Evolutionary conservation across 2,888 invertebrate genomes (phyloP), one percentile per base, ranked within the genome.

Genomic region (Melanostoma mellinum): DNA sequence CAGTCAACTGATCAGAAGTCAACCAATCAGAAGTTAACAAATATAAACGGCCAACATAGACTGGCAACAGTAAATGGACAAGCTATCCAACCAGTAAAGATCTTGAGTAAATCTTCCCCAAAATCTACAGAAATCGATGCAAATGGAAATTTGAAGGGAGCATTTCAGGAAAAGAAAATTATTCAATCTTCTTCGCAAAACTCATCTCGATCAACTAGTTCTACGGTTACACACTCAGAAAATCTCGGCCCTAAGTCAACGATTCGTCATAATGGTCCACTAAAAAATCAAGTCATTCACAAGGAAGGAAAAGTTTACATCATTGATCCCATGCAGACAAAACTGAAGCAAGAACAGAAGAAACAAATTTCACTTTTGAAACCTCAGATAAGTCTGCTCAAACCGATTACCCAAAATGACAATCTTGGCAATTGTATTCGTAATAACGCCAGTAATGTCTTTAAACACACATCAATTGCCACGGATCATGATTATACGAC

Each of bases 251-350:
- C 38, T 0, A 55, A 53, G n/a, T 6, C 75, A 53, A 46, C 65
- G 8, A 61, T 74, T 10, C 79, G 71, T 1, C 32, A 36, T 4
- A 73, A 55, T 65, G 84, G 84, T 6, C 72, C 84, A 4, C 68
- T 44, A 0, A 84, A 86, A 69, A 90, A 90, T 65, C 87, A 89
- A 0, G 88, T 91, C 1, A 88, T 90, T 35, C 89, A 90, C 73
- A 91, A 89, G 63, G 90, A 89, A 40, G 91, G 91, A 1, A 91
- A 90, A 86, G 87, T 91, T 4, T 90, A 88, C 71, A 89, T 91
- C 10, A 89, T 91, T 30, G 91, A 91, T 88, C 91, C 90, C 0
- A 50, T 89, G 58, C 90, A 91, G 84, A 87, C 88, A 2, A 90
- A 89, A 85, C 85, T 90, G 0, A 90, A 89, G 58, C 90, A 90